phyloP scores from a whole-genome alignment of 2,797 vertebrate species.

The Neoniphon sammara region DNA sequence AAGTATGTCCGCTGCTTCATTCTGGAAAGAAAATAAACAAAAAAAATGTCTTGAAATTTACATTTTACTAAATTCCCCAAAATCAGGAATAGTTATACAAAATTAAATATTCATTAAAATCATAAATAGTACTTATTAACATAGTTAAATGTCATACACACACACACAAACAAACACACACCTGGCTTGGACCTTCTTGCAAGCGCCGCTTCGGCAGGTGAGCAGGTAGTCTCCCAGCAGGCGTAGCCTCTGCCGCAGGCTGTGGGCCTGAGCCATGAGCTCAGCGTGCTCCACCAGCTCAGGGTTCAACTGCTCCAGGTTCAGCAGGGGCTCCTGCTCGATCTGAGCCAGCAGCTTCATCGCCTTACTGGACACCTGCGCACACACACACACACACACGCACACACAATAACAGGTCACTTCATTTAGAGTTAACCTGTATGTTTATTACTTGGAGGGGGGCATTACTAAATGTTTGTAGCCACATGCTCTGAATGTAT shows the following conservation, averaged over 20 bases:
- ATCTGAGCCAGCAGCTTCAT: constrained; percentile 87
- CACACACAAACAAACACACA: constrained; percentile 47
- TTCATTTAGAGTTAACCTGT: neutral
- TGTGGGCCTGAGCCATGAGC: constrained; percentile 82
- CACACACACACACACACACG: constrained; percentile 9
- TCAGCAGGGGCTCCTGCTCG: constrained; percentile 88
- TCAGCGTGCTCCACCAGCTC: constrained; percentile 87
- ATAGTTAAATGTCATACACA: neutral
- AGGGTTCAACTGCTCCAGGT: constrained; percentile 89
- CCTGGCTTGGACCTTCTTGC: constrained; percentile 84
- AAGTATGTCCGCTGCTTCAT: constrained; percentile 89
- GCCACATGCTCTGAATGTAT: neutral
- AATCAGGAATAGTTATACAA: neutral
- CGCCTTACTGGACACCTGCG: constrained; percentile 89
- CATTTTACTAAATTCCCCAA: neutral
- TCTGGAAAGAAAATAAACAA: constrained; percentile 74
- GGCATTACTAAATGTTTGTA: too few relatives aligned
- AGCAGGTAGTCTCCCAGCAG: constrained; percentile 92
- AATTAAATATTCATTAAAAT: too few relatives aligned
- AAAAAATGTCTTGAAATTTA: neutral
- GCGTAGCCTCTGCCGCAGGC: constrained; percentile 87
- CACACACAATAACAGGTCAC: constrained; percentile 1
- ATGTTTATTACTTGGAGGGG: neutral
- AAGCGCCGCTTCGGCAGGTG: constrained; percentile 90
- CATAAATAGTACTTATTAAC: neutral